phyloP scores from a whole-genome alignment of 2,888 invertebrate genomes.

The Tethea ocularis region DNA sequence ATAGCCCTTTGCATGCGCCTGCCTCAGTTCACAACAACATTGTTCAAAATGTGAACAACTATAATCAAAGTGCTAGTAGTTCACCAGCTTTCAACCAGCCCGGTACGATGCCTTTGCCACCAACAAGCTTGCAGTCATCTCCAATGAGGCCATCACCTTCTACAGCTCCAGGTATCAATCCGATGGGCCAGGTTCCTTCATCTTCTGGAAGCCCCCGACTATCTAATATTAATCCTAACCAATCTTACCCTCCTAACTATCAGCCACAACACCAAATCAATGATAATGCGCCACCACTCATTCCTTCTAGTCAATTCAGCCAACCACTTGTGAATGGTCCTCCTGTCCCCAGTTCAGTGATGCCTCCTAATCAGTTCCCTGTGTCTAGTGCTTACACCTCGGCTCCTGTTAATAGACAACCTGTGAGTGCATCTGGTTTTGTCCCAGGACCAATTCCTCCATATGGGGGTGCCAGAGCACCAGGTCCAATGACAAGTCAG shows the following conservation, averaged over 20 bases:
- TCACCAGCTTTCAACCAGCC: slow-evolving; percentile 76
- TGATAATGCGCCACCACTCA: slow-evolving; percentile 73
- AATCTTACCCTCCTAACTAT: slow-evolving; percentile 52
- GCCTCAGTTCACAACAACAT: slow-evolving; percentile 46
- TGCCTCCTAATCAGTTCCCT: slow-evolving; percentile 41
- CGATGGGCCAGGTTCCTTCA: slow-evolving; percentile 36
- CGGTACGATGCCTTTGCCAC: slow-evolving; percentile 53
- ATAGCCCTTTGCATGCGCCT: slow-evolving; percentile 57
- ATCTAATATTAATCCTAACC: slow-evolving; percentile 51
- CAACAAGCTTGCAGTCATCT: slow-evolving; percentile 55
- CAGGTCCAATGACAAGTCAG: slow-evolving; percentile 47
- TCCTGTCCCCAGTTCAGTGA: slow-evolving; percentile 23
- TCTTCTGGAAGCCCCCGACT: slow-evolving; percentile 49
- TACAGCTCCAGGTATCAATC: slow-evolving; percentile 28
- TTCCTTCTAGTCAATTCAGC: slow-evolving; percentile 72
- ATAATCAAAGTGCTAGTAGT: slow-evolving; percentile 67
- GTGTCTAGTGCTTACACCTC: slow-evolving; percentile 46
- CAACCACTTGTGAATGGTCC: slow-evolving; percentile 71
- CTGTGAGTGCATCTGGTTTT: slow-evolving; percentile 35
- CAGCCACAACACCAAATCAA: slow-evolving; percentile 66
- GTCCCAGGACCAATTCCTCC: slow-evolving; percentile 36
- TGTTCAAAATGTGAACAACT: slow-evolving; percentile 58
- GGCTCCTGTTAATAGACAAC: slow-evolving; percentile 37
- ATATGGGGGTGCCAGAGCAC: slow-evolving; percentile 43
- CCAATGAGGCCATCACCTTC: slow-evolving; percentile 49